Percentiles rank a stretch among this genome's conserved stretches.
Conservation (phyloP, 2,888 invertebrate species). For the Baccha elongata region DNA sequence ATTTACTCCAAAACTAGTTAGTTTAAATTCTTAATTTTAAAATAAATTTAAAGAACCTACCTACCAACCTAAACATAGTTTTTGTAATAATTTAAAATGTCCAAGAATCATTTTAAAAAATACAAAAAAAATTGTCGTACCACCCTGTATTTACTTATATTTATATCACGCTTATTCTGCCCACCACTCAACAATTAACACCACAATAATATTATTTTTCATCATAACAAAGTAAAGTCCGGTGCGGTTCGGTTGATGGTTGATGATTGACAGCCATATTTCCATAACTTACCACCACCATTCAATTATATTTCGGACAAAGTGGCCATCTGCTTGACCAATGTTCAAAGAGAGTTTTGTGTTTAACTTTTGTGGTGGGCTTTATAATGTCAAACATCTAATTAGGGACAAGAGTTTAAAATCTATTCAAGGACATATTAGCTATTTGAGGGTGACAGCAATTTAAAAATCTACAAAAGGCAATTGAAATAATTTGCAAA, state of each 20-base stretch:
- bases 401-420: background rate
- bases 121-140: no score
- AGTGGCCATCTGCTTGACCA: conserved; percentile 7
- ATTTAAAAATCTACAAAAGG: background rate
- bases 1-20: no score
- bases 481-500: background rate
- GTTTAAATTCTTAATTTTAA: no score
- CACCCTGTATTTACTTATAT: no score
- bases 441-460: background rate
- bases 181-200: no score
- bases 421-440: background rate
- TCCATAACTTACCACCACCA: background rate
- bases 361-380: background rate
- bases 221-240: background rate
- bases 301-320: conserved; percentile 3
- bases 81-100: no score
- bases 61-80: no score
- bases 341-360: background rate
- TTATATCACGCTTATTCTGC: no score
- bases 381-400: background rate
- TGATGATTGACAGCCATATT: background rate
- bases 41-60: no score
- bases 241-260: background rate
- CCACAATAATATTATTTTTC: background rate
- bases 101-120: no score